Evolutionary conservation across 1,140 invertebrate genomes (phyloP).

Genomic region (Melitaea cinxia): DNA sequence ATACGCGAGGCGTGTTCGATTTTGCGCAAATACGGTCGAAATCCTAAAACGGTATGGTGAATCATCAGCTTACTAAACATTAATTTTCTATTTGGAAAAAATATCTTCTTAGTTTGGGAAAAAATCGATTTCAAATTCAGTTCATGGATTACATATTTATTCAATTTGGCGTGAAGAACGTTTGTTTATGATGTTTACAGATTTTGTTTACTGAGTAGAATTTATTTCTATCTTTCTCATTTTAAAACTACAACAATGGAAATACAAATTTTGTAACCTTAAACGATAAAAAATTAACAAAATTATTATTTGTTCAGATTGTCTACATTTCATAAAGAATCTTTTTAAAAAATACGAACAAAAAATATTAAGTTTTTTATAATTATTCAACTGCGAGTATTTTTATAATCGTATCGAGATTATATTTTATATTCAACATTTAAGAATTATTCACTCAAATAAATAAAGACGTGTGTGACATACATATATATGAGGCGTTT

Average conservation of each 20-base stretch:
- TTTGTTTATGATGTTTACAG: neutral
- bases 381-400: too few species aligned
- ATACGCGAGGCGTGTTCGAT: neutral
- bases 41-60: constrained; percentile 8
- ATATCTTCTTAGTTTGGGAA: constrained; percentile 7
- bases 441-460: neutral
- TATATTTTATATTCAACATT: too few species aligned
- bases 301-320: too few species aligned
- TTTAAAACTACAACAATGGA: too few species aligned
- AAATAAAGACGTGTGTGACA: neutral
- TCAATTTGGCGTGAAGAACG: neutral
- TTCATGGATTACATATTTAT: constrained; percentile 6
- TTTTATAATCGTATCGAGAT: too few species aligned
- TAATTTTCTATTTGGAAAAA: constrained; percentile 4
- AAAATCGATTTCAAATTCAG: constrained; percentile 9
- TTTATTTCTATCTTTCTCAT: too few species aligned
- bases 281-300: too few species aligned
- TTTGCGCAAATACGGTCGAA: constrained; percentile 10
- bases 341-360: too few species aligned
- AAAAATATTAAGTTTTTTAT: too few species aligned
- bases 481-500: too few species aligned
- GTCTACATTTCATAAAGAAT: too few species aligned
- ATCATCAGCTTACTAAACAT: constrained; percentile 7
- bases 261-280: too few species aligned
- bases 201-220: neutral